These are phyloP conservation scores for Ariopsis seemanni DNA, from an alignment of 2,113 vertebrate genomes.

Conservation along the genomic window DNA sequence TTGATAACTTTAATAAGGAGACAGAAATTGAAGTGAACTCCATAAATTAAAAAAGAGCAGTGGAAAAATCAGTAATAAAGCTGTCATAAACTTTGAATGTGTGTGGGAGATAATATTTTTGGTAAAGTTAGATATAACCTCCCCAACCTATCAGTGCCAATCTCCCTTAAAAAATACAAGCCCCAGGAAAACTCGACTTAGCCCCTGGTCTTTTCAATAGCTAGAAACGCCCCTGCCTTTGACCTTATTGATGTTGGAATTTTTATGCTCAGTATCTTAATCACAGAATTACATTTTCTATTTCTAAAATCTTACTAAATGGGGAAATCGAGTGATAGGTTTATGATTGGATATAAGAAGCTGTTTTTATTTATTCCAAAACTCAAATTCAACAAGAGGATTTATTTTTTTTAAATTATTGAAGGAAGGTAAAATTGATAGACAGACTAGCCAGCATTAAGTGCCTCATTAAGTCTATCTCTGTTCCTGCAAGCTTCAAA, in stretches of 20 bases:
- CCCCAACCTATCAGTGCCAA: no score
- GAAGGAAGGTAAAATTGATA: background rate
- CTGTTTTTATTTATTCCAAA: background rate
- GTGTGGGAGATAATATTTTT: no score
- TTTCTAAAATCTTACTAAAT: background rate
- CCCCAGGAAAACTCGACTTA: no score
- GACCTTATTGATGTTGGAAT: background rate
- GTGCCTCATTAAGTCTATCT: background rate
- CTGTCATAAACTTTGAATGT: no score
- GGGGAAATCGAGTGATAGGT: background rate
- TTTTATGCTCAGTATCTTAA: background rate
- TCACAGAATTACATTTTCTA: background rate
- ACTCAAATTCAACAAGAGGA: background rate
- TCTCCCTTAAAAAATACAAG: no score
- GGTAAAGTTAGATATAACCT: no score
- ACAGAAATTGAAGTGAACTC: no score
- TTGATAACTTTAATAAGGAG: no score
- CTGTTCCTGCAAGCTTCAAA: background rate
- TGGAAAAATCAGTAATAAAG: no score
- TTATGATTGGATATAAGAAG: background rate
- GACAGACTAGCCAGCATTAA: background rate
- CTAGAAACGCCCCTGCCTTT: no score
- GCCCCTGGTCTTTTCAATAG: no score
- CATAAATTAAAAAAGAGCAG: no score
- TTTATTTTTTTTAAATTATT: background rate